phyloP scores from a whole-genome alignment of 2,888 invertebrate genomes.

The Teinopalpus imperialis region DNA sequence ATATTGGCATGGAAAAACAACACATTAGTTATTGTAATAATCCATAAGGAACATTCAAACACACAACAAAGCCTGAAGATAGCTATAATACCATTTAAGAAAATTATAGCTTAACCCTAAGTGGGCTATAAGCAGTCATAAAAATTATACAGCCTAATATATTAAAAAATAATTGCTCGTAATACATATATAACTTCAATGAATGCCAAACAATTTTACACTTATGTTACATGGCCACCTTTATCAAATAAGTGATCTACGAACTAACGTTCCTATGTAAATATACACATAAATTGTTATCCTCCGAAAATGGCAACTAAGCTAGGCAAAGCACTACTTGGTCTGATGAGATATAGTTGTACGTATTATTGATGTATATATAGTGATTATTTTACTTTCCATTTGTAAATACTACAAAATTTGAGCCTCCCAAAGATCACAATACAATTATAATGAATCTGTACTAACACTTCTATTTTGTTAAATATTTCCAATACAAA shows the following conservation, averaged over 20 bases:
- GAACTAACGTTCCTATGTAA: not conserved
- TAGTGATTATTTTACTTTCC: conserved; percentile 28
- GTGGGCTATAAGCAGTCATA: too few species aligned
- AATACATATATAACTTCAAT: too few species aligned
- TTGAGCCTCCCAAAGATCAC: conserved; percentile 56
- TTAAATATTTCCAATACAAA: conserved; percentile 26
- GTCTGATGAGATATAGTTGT: conserved; percentile 23
- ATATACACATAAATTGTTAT: conserved; percentile 6
- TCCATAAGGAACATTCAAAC: too few species aligned
- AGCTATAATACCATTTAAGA: conserved; percentile 44
- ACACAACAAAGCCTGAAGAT: conserved; percentile 35
- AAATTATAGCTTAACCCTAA: too few species aligned
- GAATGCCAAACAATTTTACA: conserved; percentile 41
- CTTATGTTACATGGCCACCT: conserved; percentile 59
- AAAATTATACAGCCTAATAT: too few species aligned
- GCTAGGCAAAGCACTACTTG: conserved; percentile 42
- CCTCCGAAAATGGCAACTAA: conserved; percentile 33
- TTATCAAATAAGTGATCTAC: conserved; percentile 26
- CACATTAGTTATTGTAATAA: conserved; percentile 40
- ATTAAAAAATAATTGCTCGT: too few species aligned
- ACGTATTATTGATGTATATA: not conserved
- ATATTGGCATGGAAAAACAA: conserved; percentile 45
- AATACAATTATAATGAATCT: conserved; percentile 34
- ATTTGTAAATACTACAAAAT: conserved; percentile 55
- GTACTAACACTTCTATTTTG: conserved; percentile 27